These are phyloP conservation scores for Drepana falcataria DNA, from an alignment of 2,888 invertebrate species.

Conservation along the genomic window DNA sequence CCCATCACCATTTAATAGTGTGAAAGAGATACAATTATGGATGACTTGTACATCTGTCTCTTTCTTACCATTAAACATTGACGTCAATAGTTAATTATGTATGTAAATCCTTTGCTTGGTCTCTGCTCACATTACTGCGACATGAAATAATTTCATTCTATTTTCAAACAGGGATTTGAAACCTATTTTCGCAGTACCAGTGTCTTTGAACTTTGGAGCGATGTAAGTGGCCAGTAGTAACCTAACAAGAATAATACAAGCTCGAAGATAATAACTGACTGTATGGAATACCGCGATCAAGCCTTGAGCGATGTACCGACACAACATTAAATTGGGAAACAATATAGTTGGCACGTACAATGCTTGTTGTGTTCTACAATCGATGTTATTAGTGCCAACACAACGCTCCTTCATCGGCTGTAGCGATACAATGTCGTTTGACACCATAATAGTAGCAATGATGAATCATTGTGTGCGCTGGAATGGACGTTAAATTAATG, in stretches of 20 bases:
- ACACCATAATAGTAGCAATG: conserved; percentile 6
- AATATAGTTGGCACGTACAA: conserved; percentile 29
- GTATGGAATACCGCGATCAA: neutral
- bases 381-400: conserved; percentile 12
- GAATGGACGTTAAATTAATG: neutral
- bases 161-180: no score
- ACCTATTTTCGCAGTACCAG: no score
- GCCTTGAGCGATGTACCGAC: neutral
- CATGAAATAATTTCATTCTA: no score
- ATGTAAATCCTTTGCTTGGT: no score
- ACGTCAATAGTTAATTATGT: no score
- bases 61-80: no score
- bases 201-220: no score
- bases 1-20: no score
- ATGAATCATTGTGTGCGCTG: conserved; percentile 8
- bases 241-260: neutral
- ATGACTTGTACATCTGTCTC: no score
- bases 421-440: conserved; percentile 5
- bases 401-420: conserved; percentile 10
- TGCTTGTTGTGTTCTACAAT: conserved; percentile 22
- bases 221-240: no score
- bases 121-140: no score
- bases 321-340: neutral
- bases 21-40: no score
- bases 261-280: neutral